Conservation (phyloP, 2,797 vertebrate genomes). For the Phalloptychus januarius region DNA sequence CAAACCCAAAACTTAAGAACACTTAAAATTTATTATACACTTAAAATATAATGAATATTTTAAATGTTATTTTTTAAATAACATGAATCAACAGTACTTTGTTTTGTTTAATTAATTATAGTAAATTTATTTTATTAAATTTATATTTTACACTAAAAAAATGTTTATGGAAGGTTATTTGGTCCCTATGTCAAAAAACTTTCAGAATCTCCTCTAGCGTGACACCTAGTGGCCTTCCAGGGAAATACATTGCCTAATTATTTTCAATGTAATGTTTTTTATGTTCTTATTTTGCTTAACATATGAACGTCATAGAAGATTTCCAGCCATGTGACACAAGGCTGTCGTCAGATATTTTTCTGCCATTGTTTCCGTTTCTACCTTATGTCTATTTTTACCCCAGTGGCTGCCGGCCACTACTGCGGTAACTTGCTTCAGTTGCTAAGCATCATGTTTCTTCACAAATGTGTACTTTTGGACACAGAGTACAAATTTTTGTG, state of each 20-base stretch:
- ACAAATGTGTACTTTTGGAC: background rate
- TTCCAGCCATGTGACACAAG: background rate
- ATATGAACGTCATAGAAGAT: background rate
- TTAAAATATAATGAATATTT: too few species aligned
- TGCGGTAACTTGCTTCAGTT: constrained; percentile 1
- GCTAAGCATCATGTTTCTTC: background rate
- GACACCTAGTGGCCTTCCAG: background rate
- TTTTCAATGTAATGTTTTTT: too few species aligned
- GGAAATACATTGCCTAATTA: background rate
- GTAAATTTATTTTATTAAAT: background rate
- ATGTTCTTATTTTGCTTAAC: background rate
- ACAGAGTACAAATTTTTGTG: too few species aligned
- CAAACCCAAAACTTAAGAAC: too few species aligned
- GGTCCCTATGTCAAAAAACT: background rate
- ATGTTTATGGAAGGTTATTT: background rate
- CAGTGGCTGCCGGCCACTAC: background rate
- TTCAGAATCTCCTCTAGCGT: background rate
- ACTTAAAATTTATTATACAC: too few species aligned
- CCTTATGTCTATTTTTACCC: constrained; percentile 37
- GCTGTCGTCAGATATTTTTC: background rate
- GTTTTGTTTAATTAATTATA: background rate
- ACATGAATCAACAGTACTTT: background rate
- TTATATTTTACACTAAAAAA: background rate
- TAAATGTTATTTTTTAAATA: too few species aligned
- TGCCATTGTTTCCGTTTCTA: constrained; percentile 23